Conservation (phyloP, 2,797 vertebrate species). For the Oryzias dopingdopingensis region DNA sequence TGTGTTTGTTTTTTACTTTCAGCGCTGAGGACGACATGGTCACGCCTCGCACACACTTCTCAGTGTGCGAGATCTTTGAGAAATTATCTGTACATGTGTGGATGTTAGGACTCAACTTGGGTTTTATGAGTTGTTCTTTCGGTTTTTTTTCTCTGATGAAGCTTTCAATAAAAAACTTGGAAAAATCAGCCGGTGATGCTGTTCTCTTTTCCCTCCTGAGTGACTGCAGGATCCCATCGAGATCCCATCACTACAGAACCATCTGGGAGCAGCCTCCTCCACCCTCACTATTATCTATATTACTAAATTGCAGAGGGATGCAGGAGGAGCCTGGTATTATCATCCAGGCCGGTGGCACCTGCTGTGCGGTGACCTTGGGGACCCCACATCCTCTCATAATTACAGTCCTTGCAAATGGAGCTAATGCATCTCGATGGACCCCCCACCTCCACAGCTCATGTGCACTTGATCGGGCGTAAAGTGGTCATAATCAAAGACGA, state of each 20-base stretch:
- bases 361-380: conserved; percentile 63
- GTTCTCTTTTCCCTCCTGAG: conserved; percentile 41
- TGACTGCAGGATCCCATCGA: conserved; percentile 36
- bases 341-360: conserved; percentile 57
- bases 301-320: conserved; percentile 60
- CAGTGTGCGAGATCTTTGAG: conserved; percentile 72
- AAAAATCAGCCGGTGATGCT: conserved; percentile 44
- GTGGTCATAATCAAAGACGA: conserved; percentile 72
- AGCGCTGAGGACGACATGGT: conserved; percentile 66
- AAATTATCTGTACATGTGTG: conserved; percentile 93
- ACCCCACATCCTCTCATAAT: conserved; percentile 63
- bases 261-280: conserved; percentile 39
- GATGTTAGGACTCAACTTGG: conserved; percentile 94
- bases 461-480: conserved; percentile 62
- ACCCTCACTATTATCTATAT: conserved; percentile 57
- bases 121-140: conserved; percentile 79
- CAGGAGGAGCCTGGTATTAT: conserved; percentile 59
- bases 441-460: conserved; percentile 38
- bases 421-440: conserved; percentile 64
- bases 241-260: conserved; percentile 27
- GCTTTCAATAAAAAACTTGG: conserved; percentile 94
- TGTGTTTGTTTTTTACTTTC: conserved; percentile 49
- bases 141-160: conserved; percentile 86
- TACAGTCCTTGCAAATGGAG: conserved; percentile 63
- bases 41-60: conserved; percentile 68